phyloP scores from a whole-genome alignment of 2,113 vertebrate genomes.

The Pelecanus crispus region DNA sequence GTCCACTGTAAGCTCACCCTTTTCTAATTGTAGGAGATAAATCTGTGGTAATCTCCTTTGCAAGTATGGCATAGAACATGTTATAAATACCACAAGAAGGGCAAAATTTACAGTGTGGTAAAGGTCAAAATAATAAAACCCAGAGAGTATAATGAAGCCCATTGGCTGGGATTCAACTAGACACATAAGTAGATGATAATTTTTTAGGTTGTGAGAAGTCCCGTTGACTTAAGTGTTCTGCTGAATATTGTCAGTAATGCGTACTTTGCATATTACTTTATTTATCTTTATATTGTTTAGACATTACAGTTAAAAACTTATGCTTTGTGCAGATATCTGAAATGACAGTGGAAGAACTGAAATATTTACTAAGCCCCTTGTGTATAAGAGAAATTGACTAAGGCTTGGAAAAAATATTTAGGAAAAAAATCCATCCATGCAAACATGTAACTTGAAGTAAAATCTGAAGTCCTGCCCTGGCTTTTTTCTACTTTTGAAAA shows the following conservation, averaged over 20 bases:
- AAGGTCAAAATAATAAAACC: slow-evolving; percentile 49
- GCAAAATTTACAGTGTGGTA: slow-evolving; percentile 3
- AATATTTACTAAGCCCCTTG: not conserved
- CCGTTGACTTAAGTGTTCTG: not conserved
- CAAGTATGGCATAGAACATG: slow-evolving; percentile 20
- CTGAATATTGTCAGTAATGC: not conserved
- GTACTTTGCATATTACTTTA: not conserved
- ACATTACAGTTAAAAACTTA: not conserved
- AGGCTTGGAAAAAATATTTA: not conserved
- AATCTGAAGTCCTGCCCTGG: not conserved
- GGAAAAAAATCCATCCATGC: not conserved
- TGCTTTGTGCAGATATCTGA: not conserved
- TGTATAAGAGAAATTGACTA: not conserved
- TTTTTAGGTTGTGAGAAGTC: not conserved
- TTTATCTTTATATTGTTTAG: not conserved
- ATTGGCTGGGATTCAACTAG: slow-evolving; percentile 17
- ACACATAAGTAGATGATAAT: not conserved
- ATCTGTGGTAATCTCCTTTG: slow-evolving; percentile 52
- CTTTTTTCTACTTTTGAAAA: not conserved
- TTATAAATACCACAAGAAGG: slow-evolving; percentile 57
- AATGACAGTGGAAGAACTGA: not conserved
- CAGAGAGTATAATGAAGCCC: slow-evolving; percentile 7
- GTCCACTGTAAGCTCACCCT: not conserved
- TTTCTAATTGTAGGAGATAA: slow-evolving; percentile 38
- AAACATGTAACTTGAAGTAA: not conserved